Evolutionary conservation across 2,888 invertebrate species (phyloP), one percentile per base, ranked within the genome.

Genomic region (Eilema sororculum): DNA sequence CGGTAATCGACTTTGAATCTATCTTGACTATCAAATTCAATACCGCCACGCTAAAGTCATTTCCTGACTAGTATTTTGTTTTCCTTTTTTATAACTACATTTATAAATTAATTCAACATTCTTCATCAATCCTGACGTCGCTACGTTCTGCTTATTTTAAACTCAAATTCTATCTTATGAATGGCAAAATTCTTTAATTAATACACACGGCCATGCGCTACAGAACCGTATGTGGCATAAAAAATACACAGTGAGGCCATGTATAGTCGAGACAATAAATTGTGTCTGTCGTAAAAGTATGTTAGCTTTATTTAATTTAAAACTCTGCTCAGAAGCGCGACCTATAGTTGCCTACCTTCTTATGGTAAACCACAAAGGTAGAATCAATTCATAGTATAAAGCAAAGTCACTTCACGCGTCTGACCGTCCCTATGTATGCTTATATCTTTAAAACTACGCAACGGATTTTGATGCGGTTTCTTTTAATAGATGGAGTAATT

Each of bases 231-330:
- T 60, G 64, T 67, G 59, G 60, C 52, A 57, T 56, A 56, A 30
- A 28, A 63, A 58, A 13, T 67, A 25, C 25, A 67, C 16, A 59
- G n/a, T 33, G 28, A 58, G 60, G n/a, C 41, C 37, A 57, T 71
- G 58, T 28, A 61, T 58, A 60, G 56, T 56, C 33, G 12, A 56
- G 25, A 67, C 57, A 68, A 28, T 65, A 71, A 71, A 68, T 61
- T 41, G 65, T 64, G 65, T 58, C 37, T 65, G 22, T 71, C 61
- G 65, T 28, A 28, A 46, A 46, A 46, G 46, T 46, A 46, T 13
- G 6, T 20, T 20, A 20, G 46, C 20, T 46, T 46, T 20, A 46
- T 46, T 46, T 46, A 20, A 20, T 20, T 5, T 2, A 12, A n/a
- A 20, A 20, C 46, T 46, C 20, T 46, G 20, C 46, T 20, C 12